phyloP scores from a whole-genome alignment of 2,888 invertebrate genomes.

The Drosophila atripex region DNA sequence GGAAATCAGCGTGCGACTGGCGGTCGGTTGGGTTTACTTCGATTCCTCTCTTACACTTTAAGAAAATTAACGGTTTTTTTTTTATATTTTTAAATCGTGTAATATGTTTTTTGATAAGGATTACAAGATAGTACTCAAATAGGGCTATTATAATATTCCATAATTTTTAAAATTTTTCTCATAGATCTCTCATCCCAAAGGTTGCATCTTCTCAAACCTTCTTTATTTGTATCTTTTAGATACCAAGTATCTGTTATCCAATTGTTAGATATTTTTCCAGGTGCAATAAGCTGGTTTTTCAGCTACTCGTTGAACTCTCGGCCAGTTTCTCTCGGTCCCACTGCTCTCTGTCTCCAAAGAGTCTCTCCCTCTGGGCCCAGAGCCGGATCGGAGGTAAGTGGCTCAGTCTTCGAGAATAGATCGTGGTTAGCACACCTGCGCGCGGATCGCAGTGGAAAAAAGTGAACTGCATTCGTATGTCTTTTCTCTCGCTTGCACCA shows the following conservation, averaged over 20 bases:
- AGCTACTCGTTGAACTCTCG: slow-evolving; percentile 49
- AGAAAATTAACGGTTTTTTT: background rate
- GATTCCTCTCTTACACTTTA: slow-evolving; percentile 25
- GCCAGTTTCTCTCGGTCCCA: slow-evolving; percentile 20
- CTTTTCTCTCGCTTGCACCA: slow-evolving; percentile 15
- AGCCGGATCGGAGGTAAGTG: slow-evolving; percentile 54
- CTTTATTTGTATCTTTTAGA: background rate
- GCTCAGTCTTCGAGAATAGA: slow-evolving; percentile 84
- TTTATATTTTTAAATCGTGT: background rate
- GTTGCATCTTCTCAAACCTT: background rate
- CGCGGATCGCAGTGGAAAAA: slow-evolving; percentile 59
- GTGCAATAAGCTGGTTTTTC: slow-evolving; percentile 50
- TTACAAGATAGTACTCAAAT: background rate
- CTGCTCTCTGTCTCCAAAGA: slow-evolving; percentile 10
- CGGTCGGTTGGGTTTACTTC: slow-evolving; percentile 55
- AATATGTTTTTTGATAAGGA: background rate
- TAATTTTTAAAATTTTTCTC: too few relatives aligned
- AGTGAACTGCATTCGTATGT: slow-evolving; percentile 58
- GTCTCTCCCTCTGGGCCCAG: slow-evolving; percentile 10
- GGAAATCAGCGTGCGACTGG: slow-evolving; percentile 73
- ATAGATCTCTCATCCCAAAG: too few relatives aligned
- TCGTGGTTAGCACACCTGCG: slow-evolving; percentile 83
- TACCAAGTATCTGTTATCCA: background rate
- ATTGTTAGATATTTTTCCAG: slow-evolving; percentile 2
- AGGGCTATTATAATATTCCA: background rate